Percentiles rank a stretch among this genome's conserved stretches.
Conservation (phyloP, 2,113 vertebrate genomes). For the Erpornis zantholeuca region DNA sequence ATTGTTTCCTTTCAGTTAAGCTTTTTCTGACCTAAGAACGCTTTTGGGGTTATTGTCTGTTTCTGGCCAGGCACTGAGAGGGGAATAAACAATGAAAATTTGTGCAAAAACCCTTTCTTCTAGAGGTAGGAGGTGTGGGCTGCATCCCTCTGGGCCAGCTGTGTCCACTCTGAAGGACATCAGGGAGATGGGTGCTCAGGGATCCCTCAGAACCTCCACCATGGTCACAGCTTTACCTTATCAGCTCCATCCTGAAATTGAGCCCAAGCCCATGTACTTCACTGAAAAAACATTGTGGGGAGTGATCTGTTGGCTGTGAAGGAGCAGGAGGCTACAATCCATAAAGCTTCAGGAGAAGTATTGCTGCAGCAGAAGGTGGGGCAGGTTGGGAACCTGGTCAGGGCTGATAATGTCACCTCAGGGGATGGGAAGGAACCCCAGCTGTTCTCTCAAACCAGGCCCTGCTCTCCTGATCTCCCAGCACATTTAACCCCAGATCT, state of each 20-base stretch:
- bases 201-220: background rate
- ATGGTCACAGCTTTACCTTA: background rate
- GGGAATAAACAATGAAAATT: background rate
- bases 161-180: accelerated
- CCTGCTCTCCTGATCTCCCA: background rate
- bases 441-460: background rate
- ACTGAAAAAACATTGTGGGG: background rate
- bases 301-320: accelerated
- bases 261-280: accelerated
- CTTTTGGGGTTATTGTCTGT: background rate
- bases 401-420: background rate
- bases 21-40: accelerated
- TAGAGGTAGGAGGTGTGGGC: background rate
- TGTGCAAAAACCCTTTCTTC: background rate
- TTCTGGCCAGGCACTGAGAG: background rate
- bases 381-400: background rate
- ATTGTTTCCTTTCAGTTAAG: background rate
- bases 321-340: accelerated
- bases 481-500: background rate
- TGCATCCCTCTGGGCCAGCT: background rate
- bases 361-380: background rate
- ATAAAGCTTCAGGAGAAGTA: background rate
- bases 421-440: background rate
- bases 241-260: background rate
- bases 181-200: background rate